Base-by-base conservation (phyloP, 2,797 vertebrate species). In the Tinamus major region DNA sequence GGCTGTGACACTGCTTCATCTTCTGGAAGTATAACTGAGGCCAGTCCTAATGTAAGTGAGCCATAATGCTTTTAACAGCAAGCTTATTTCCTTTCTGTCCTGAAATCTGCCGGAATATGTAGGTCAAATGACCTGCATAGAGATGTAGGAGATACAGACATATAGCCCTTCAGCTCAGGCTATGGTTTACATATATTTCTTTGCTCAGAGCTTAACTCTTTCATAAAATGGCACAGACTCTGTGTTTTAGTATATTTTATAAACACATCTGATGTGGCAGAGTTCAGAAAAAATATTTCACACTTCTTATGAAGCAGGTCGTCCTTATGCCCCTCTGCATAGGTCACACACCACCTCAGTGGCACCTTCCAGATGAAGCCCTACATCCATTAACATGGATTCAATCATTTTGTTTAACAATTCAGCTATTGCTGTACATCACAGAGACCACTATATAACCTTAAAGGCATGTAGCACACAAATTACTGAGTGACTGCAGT, bases 401-500 rank as follows among this genome's bases (percentile, higher is more conserved):
- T 79, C 33, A 55, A 2, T 63, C 70, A n/a, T 90, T 91, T 83
- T 72, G 41, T 74, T 79, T 62, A 89, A 77, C 62, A 79, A 51
- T 33, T 77, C 51, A 44, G 21, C 31, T 46, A 9, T 53, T 79
- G 39, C 55, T 88, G 31, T 77, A n/a, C 63, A 58, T 64, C 6
- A 18, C 26, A 62, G 2, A 39, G 70, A 44, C 85, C 67, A 71
- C 48, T 87, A 82, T 59, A 80, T 11, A 92, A 58, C 78, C 86
- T 87, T 91, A 1, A 0, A 93, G 69, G 51, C 70, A 80, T 12
- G 71, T 67, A 90, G 51, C 41, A 82, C 46, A 75, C 46, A 93
- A 88, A 90, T 95, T 95, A 84, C 39, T 31, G 56, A 76, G 70
- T 46, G 37, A 82, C 85, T 91, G 87, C 84, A 89, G 44, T 42